These are phyloP conservation scores for Enteromius thamalakanensis DNA, from an alignment of 2,797 vertebrate genomes.

Conservation along the genomic window DNA sequence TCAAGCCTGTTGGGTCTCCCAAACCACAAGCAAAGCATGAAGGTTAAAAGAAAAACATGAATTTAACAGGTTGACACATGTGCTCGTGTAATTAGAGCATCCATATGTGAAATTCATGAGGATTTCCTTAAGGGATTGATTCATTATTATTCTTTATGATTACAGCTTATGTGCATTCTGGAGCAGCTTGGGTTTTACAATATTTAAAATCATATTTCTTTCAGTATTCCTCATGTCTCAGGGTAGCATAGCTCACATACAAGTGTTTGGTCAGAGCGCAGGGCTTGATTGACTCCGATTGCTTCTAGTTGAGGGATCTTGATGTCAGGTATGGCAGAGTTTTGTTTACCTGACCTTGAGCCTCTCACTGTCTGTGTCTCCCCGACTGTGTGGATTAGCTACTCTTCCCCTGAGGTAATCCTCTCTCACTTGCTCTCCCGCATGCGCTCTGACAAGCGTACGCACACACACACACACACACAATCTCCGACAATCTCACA, in stretches of 20 bases:
- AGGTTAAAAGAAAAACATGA: background rate
- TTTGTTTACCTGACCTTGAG: slow-evolving; percentile 61
- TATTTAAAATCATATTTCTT: slow-evolving; percentile 8
- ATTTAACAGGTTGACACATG: background rate
- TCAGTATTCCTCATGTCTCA: background rate
- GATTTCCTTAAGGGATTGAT: slow-evolving; percentile 3
- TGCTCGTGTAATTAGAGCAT: background rate
- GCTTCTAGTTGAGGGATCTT: slow-evolving; percentile 45
- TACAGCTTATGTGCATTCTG: background rate
- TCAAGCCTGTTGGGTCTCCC: background rate
- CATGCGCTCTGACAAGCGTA: background rate
- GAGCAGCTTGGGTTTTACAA: background rate
- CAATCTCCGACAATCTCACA: slow-evolving; percentile 38
- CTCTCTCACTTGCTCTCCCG: slow-evolving; percentile 32
- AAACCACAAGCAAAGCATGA: background rate
- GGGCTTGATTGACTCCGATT: slow-evolving; percentile 49
- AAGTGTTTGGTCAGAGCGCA: slow-evolving; percentile 30
- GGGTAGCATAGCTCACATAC: background rate
- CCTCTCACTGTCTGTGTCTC: slow-evolving; percentile 44
- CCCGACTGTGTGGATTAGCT: slow-evolving; percentile 58
- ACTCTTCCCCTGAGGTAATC: slow-evolving; percentile 56
- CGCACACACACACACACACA: background rate
- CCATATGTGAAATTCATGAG: background rate
- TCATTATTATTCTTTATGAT: slow-evolving; percentile 11
- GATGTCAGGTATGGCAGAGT: slow-evolving; percentile 52